Evolutionary conservation across 2,888 invertebrate species (phyloP), one percentile per base, ranked within the genome.

Genomic region (Macaria liturata): DNA sequence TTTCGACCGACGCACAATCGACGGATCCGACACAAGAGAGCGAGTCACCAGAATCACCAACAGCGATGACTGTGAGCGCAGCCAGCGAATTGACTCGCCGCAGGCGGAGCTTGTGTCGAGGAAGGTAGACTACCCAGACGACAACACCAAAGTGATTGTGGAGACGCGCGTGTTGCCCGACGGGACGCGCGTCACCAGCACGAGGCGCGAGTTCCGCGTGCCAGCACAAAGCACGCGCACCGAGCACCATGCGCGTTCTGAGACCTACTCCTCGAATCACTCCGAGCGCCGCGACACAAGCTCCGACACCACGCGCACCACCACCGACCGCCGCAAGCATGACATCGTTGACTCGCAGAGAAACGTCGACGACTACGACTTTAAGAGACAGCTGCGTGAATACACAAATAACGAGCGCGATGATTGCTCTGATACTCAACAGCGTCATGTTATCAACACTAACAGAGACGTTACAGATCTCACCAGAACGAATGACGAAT

Each of bases 111-210:
- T 54, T 3, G 54, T 54, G 9, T 47, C 54, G 32, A 54, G 47
- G 9, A 54, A 93, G 58, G 87, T 94, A 53, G 93, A 94, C 69
- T 93, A 94, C 79, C 93, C 94, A 50, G 94, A 95, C 76, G 93
- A 95, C 59, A 94, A 94, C 79, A 94, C 95, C 46, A 93, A 94
- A 84, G 93, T 94, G 64, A 93, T 94, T 5, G 94, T 94, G 9
- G 95, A 95, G 69, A 95, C 94, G 0, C 93, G 94, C 67, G 93
- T 94, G 49, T 81, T 95, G 45, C 93, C 94, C 0, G 95, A 95
- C 72, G 95, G 95, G 9, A 94, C 94, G 2, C 92, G 92, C 45
- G 93, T 95, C 0, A 95, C 94, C n/a, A 95, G 94, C 61, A 95
- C 95, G 30, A 93, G 93, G 46, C 94, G 94, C 42, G 95, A 95